These are phyloP conservation scores for Syngnathus rostellatus DNA, from an alignment of 2,797 vertebrate genomes.

Conservation along the genomic window DNA sequence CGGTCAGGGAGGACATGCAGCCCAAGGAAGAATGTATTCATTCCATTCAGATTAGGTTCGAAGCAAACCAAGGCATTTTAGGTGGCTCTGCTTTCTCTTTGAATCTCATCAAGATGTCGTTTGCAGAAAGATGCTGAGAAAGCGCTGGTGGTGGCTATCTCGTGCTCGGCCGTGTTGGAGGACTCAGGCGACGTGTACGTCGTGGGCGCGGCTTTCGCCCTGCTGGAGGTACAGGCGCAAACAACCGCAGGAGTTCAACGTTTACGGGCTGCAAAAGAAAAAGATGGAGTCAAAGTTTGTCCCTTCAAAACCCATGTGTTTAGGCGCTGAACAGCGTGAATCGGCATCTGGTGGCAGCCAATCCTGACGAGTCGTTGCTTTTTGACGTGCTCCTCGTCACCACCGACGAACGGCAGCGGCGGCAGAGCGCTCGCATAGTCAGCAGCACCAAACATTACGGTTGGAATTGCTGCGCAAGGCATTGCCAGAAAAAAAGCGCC, in stretches of 20 bases:
- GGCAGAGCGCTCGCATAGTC: constrained; percentile 57
- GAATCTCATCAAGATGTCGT: not conserved
- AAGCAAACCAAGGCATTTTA: no score
- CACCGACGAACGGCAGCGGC: constrained; percentile 61
- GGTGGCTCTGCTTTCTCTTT: no score
- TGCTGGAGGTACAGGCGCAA: constrained; percentile 60
- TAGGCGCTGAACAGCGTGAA: constrained; percentile 73
- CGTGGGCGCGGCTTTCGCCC: constrained; percentile 61
- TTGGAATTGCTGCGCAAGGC: constrained; percentile 8
- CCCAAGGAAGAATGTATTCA: no score
- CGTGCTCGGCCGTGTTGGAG: constrained; percentile 65
- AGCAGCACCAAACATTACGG: constrained; percentile 59
- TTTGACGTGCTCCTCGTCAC: constrained; percentile 75
- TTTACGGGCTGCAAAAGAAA: not conserved
- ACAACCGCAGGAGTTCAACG: not conserved
- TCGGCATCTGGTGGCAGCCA: constrained; percentile 56
- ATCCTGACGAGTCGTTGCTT: constrained; percentile 59
- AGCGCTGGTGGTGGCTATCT: constrained; percentile 69
- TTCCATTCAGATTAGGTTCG: no score
- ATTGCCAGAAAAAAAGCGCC: no score
- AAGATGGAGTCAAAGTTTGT: not conserved
- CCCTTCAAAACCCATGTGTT: not conserved
- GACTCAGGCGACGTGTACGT: constrained; percentile 32
- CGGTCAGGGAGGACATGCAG: no score
- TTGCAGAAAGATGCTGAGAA: constrained; percentile 59